Percentiles rank a stretch among this genome's conserved stretches.
Conservation (phyloP, 2,888 invertebrate species). For the Eupithecia insigniata region DNA sequence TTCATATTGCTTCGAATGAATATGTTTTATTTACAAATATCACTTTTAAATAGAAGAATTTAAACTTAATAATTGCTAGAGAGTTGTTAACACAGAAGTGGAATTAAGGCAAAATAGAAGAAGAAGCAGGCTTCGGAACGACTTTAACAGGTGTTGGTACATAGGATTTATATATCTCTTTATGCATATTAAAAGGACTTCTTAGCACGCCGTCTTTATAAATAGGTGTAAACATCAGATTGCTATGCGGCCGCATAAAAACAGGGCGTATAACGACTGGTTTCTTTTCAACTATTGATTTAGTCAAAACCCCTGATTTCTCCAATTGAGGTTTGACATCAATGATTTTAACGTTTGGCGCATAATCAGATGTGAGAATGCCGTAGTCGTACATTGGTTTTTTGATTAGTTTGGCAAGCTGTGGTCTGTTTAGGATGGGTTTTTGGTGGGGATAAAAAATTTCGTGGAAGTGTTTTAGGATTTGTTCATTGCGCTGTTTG, state of each 20-base stretch:
- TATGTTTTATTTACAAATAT: conserved; percentile 31
- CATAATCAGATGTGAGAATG: conserved; percentile 52
- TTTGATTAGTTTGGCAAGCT: conserved; percentile 38
- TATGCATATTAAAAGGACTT: conserved; percentile 45
- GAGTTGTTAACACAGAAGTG: background rate
- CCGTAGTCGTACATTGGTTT: conserved; percentile 60
- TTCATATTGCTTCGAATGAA: conserved; percentile 72
- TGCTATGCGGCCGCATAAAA: conserved; percentile 55
- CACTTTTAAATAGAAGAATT: background rate
- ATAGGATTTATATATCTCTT: conserved; percentile 37
- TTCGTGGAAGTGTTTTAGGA: conserved; percentile 57
- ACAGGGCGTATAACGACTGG: conserved; percentile 64
- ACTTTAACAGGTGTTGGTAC: conserved; percentile 19
- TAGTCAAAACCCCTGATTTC: conserved; percentile 21
- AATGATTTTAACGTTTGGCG: conserved; percentile 60
- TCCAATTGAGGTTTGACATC: conserved; percentile 53
- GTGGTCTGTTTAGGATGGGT: background rate
- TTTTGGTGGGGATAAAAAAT: conserved; percentile 46
- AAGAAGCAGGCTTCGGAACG: background rate
- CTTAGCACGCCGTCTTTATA: conserved; percentile 50
- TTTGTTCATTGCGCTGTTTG: conserved; percentile 47
- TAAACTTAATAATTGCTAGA: background rate
- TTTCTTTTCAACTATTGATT: conserved; percentile 29
- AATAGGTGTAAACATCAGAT: conserved; percentile 39
- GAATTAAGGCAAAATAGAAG: background rate